phyloP scores from a whole-genome alignment of 2,113 vertebrate species.

The Leptodactylus fuscus region DNA sequence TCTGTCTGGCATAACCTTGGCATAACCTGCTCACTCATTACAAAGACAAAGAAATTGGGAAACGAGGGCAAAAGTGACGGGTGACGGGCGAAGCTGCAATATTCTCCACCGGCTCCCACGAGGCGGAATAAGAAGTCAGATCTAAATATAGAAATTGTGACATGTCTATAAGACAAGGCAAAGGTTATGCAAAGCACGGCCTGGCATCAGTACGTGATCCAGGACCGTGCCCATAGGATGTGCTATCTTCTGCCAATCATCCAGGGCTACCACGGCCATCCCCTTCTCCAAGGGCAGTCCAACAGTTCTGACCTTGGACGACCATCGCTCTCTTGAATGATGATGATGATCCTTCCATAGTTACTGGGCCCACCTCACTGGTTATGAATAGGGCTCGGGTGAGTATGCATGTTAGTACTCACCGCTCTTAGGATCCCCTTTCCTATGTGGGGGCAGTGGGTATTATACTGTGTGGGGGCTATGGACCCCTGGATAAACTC shows the following conservation, averaged over 20 bases:
- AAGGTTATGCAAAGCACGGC: not conserved
- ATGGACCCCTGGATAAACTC: too few species aligned
- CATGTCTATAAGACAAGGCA: not conserved
- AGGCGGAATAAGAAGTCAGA: not conserved
- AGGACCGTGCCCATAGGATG: not conserved
- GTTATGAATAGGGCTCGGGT: too few species aligned
- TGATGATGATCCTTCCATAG: too few species aligned
- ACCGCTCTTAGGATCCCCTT: too few species aligned
- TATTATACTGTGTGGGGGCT: too few species aligned
- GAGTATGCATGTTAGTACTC: too few species aligned
- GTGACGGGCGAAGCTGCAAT: not conserved
- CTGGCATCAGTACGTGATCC: not conserved
- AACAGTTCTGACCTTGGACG: too few species aligned
- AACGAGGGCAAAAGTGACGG: conserved; percentile 18
- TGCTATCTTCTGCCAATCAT: not conserved
- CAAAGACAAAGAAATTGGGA: not conserved
- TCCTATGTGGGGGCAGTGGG: too few species aligned
- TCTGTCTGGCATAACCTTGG: not conserved
- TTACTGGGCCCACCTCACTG: too few species aligned
- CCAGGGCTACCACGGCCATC: too few species aligned
- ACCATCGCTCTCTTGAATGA: too few species aligned
- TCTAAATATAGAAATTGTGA: conserved; percentile 23
- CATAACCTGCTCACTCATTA: not conserved
- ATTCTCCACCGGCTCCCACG: not conserved
- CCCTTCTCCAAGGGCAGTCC: not conserved